Base-by-base conservation (phyloP, 2,113 vertebrate genomes). In the Litocranius walleri region DNA sequence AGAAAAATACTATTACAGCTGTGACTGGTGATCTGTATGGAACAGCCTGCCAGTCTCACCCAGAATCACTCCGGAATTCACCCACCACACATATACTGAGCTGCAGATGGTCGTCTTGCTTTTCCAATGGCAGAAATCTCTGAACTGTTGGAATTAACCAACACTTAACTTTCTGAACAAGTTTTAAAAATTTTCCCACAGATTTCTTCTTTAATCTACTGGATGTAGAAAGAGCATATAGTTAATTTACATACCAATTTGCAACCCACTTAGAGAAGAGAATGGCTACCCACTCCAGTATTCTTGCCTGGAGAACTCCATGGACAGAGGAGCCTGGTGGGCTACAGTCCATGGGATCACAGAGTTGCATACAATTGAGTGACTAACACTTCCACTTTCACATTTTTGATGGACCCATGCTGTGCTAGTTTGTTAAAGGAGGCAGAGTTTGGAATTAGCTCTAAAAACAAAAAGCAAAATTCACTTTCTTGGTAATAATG, bases 11-110 rank as follows among this genome's bases (percentile, higher is more conserved):
- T 57, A 27, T 93, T 97, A 59, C 19, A 98, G 87, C 92, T 98
- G 82, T 90, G 54, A 61, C 45, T 97, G 92, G 62, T 81, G 95
- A 97, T 87, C 88, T 57, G 93, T 92, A 30, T 29, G 57, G 61
- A 97, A 62, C 78, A 98, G 97, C 88, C 97, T 88, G 54, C 91
- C 90, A 43, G 94, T 83, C 78, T 54, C 91, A 94, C 45, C 96
- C 71, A 36, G 10, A 52, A 14, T 64, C 95, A 80, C 93, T 96
- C 95, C 84, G 52, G 54, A 95, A 98, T 98, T 98, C 78, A 77
- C 40, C 90, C 71, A 90, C 84, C 48, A 84, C 88, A 96, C 9
- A 0, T 96, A 85, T 95, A 33, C 62, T 95, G 64, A 94, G 33
- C 84, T 95, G 96, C 94, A 92, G 90, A 90, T 91, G 92, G 56